Base-by-base conservation (phyloP, 1,140 invertebrate species). In the Cepaea nemoralis region DNA sequence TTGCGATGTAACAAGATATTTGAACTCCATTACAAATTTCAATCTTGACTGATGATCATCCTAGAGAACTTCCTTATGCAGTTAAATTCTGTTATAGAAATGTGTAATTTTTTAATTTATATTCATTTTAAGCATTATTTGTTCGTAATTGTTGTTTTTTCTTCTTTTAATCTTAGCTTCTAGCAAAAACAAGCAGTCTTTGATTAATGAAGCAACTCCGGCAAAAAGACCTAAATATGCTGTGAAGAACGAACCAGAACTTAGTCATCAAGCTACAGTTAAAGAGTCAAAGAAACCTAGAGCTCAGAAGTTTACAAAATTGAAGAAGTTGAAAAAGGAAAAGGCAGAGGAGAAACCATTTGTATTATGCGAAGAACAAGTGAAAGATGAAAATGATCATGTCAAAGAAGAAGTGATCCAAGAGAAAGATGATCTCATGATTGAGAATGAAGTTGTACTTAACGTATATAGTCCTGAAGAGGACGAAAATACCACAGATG, bases 261-360 rank as follows among this genome's bases (percentile, higher is more conserved):
- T 33, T 50, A 22, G 73, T 19, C 31, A 70, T 22, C 35, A 70
- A 6, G 19, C 10, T 19, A 39, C 19, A 39, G 2, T n/a, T 5
- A 39, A 39, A 70, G 40, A 70, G 69, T 12, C n/a, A 24, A 70
- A 39, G 37, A 70, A 70, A 39, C 69, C 69, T 39, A 70, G 40
- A 70, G 35, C 40, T 39, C 35, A 70, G 69, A 70, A 40, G 40
- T 70, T 40, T 70, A 70, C 69, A 1, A 70, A 70, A 40, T 70
- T 70, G 22, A 70, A 70, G 69, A 42, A 70, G 12, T 39, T 70
- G 40, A 24, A 63, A 16, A 63, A 63, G 33, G 27, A 63, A 63
- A 31, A 2, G 22, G 5, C 16, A 5, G 27, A n/a, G 27, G n/a
- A 0, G 16, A 31, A 10, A 31, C 3, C 27, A 31, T 27, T 5